phyloP scores from a whole-genome alignment of 1,140 invertebrate species.

The Anastrepha ludens region DNA sequence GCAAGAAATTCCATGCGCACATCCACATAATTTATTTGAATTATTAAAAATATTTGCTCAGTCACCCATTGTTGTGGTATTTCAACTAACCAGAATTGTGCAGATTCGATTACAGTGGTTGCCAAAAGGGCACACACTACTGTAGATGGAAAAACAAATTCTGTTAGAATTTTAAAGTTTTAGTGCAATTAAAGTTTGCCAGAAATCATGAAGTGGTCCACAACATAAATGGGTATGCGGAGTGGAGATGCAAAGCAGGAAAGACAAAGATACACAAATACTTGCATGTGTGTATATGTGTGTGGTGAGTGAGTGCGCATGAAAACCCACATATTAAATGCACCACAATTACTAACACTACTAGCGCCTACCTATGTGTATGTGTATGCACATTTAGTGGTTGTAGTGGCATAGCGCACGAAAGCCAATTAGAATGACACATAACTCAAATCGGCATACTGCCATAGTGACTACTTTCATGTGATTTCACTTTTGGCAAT shows the following conservation, averaged over 20 bases:
- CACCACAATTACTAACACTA: neutral
- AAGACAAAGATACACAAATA: neutral
- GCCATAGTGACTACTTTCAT: neutral
- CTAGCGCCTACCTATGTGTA: neutral
- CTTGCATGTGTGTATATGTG: neutral
- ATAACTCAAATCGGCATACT: neutral
- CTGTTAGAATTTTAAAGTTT: neutral
- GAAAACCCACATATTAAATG: neutral
- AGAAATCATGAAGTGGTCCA: neutral
- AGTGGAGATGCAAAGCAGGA: neutral
- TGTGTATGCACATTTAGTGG: neutral
- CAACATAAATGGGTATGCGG: neutral
- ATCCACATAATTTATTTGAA: neutral
- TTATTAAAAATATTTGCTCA: neutral
- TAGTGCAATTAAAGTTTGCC: neutral
- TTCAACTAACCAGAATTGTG: neutral
- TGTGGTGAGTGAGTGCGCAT: neutral
- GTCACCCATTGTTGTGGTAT: neutral
- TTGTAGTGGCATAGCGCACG: neutral
- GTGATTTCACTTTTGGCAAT: neutral
- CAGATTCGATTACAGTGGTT: neutral
- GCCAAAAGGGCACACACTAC: neutral
- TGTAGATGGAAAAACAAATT: neutral
- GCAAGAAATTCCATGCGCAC: no score
- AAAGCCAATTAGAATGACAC: conserved; percentile 38